These are phyloP conservation scores for Acanthopagrus latus DNA, from an alignment of 2,797 vertebrate species.

Conservation along the genomic window DNA sequence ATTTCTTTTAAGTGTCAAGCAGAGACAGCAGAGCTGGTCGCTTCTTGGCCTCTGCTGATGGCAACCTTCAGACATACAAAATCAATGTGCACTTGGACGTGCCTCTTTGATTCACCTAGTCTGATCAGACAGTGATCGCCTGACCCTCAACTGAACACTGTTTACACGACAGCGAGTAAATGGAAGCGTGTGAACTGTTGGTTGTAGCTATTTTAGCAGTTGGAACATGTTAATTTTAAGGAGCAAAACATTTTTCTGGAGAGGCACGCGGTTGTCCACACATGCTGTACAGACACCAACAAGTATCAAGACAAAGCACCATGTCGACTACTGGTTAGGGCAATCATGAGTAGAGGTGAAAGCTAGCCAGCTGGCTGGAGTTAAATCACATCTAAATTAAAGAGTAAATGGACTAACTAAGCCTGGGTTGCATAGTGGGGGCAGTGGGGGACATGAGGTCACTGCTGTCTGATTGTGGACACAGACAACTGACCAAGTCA, in stretches of 20 bases:
- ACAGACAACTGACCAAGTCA: slow-evolving; percentile 28
- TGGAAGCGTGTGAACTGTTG: slow-evolving; percentile 11
- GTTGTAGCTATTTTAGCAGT: not conserved
- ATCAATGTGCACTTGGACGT: not conserved
- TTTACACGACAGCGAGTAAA: slow-evolving; percentile 14
- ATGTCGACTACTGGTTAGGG: slow-evolving; percentile 22
- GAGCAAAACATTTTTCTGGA: slow-evolving; percentile 1
- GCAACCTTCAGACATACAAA: no score
- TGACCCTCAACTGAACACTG: slow-evolving; percentile 6
- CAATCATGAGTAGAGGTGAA: slow-evolving; percentile 28
- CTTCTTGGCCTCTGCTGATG: no score
- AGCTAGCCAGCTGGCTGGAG: slow-evolving; percentile 46
- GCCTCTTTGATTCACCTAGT: not conserved
- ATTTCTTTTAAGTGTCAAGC: no score
- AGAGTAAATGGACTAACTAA: slow-evolving; percentile 59
- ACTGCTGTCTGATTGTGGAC: slow-evolving; percentile 23
- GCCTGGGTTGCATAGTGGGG: slow-evolving; percentile 43
- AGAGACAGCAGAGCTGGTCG: no score
- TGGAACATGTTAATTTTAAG: slow-evolving; percentile 21
- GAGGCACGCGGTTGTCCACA: not conserved
- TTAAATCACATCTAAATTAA: slow-evolving; percentile 70
- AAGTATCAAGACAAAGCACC: slow-evolving; percentile 40
- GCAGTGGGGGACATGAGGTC: slow-evolving; percentile 44
- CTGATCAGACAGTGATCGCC: slow-evolving; percentile 10
- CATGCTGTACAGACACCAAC: slow-evolving; percentile 8